These are phyloP conservation scores for Pterostichus niger DNA, from an alignment of 2,888 invertebrate species.

Conservation along the genomic window DNA sequence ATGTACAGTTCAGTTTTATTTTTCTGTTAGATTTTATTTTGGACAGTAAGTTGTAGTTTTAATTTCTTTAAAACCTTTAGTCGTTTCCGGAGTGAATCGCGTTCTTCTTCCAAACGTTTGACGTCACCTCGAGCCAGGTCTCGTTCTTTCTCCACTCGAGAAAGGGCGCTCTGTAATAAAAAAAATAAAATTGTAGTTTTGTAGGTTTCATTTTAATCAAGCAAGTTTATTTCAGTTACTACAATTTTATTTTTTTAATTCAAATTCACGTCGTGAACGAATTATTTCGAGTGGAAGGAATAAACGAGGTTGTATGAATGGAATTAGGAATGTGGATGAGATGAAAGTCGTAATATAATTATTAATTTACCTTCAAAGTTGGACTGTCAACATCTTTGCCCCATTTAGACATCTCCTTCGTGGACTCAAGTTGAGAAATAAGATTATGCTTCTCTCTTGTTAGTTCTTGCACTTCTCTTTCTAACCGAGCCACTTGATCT, in stretches of 20 bases:
- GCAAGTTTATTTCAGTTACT: no score
- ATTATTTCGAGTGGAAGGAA: background rate
- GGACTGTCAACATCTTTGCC: constrained; percentile 70
- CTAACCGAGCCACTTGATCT: constrained; percentile 74
- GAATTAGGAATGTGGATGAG: no score
- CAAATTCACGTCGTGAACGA: no score
- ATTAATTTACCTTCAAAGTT: constrained; percentile 71
- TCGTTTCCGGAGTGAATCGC: constrained; percentile 80
- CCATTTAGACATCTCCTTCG: constrained; percentile 65
- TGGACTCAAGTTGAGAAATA: constrained; percentile 74
- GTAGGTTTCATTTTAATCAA: no score
- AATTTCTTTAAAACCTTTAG: constrained; percentile 77
- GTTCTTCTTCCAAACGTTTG: constrained; percentile 81
- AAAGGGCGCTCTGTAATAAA: constrained; percentile 70
- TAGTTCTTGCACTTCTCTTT: constrained; percentile 76
- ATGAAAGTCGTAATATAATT: background rate
- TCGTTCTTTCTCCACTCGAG: constrained; percentile 78
- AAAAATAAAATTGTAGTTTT: constrained; percentile 4
- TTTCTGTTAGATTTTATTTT: constrained; percentile 10
- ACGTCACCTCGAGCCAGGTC: constrained; percentile 80
- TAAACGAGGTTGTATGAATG: no score
- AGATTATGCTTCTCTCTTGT: constrained; percentile 76
- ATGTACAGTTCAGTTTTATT: background rate
- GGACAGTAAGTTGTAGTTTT: constrained; percentile 2
- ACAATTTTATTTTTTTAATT: no score